phyloP scores from a whole-genome alignment of 2,888 invertebrate genomes.

The Ectemnius lituratus region DNA sequence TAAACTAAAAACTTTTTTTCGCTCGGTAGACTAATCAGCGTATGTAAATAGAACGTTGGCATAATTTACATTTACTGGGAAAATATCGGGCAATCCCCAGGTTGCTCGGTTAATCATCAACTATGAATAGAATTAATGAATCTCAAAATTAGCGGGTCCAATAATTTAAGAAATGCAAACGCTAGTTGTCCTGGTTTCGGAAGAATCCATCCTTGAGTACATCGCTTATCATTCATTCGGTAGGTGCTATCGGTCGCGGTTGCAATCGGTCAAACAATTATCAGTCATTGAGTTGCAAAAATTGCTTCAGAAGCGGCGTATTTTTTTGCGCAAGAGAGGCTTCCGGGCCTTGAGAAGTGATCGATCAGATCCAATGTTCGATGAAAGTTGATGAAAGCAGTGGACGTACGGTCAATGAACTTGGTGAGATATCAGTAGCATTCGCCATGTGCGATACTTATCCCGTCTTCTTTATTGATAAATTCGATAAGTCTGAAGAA shows the following conservation, averaged over 20 bases:
- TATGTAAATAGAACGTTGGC: too few relatives aligned
- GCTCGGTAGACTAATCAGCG: too few relatives aligned
- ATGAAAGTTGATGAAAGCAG: constrained; percentile 4
- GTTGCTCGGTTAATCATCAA: too few relatives aligned
- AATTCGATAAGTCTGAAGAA: background rate
- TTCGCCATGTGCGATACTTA: constrained; percentile 7
- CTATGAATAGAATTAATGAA: too few relatives aligned
- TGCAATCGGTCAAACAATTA: background rate
- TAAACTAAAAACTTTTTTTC: too few relatives aligned
- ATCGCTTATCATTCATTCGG: background rate
- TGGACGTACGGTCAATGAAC: constrained; percentile 1
- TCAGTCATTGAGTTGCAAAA: background rate
- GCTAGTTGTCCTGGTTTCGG: too few relatives aligned
- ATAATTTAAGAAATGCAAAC: too few relatives aligned
- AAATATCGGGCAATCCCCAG: too few relatives aligned
- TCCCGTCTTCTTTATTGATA: background rate
- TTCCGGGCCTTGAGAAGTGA: background rate
- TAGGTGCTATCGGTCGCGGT: background rate
- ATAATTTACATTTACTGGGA: too few relatives aligned
- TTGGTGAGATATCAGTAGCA: background rate
- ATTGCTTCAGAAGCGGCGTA: background rate
- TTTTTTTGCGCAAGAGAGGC: background rate
- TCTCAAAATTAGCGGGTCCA: too few relatives aligned
- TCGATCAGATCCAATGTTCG: background rate
- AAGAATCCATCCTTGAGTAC: background rate